Conservation (phyloP, 2,888 invertebrate genomes). For the Lasioglossum morio region DNA sequence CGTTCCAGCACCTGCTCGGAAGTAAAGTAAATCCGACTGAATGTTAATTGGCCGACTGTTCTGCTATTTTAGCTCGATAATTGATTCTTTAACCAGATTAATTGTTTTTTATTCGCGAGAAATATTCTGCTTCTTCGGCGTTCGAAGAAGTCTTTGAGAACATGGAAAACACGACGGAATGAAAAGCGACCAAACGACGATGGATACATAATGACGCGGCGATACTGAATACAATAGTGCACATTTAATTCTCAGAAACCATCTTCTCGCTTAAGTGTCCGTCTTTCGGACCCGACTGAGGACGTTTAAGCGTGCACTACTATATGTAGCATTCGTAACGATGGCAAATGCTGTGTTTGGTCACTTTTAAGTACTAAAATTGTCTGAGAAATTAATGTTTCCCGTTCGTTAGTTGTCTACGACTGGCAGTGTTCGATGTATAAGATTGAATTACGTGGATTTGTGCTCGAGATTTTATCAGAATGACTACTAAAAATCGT, state of each 20-base stretch:
- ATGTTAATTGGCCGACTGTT: conserved; percentile 42
- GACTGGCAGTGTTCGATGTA: conserved; percentile 54
- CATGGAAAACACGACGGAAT: not conserved
- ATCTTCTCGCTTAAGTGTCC: no score
- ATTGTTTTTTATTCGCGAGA: conserved; percentile 8
- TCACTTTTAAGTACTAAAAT: conserved; percentile 40
- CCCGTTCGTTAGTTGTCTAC: conserved; percentile 21
- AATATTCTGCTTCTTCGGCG: not conserved
- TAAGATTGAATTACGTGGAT: conserved; percentile 31
- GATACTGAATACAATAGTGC: not conserved
- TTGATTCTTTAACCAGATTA: conserved; percentile 13
- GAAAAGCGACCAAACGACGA: conserved; percentile 24
- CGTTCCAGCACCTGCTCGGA: conserved; percentile 51
- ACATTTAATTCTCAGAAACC: not conserved
- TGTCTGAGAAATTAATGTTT: conserved; percentile 19
- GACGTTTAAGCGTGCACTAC: not conserved
- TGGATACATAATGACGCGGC: not conserved
- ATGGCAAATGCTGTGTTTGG: conserved; percentile 10
- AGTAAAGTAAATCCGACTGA: conserved; percentile 52
- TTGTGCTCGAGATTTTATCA: conserved; percentile 29
- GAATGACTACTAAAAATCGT: not conserved
- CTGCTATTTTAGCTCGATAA: conserved; percentile 10
- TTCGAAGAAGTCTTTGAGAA: not conserved
- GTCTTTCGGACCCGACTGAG: not conserved
- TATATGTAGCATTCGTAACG: conserved; percentile 6